Conservation (phyloP, 1,140 invertebrate species). For the Drosophila nebulosa region DNA sequence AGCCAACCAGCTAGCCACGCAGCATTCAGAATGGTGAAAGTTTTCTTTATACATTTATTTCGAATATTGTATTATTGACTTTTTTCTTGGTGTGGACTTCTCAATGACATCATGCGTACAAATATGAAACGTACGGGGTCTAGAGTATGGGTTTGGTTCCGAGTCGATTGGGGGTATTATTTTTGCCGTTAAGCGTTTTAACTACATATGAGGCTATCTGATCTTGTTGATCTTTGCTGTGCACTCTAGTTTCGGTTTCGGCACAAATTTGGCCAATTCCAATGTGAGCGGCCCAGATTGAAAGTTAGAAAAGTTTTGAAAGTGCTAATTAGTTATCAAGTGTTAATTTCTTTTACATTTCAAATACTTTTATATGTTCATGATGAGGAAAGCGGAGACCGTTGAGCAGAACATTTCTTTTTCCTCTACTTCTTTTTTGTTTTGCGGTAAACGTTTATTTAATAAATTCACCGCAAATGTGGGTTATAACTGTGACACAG, state of each 20-base stretch:
- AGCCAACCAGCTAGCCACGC: constrained; percentile 55
- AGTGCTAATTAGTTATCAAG: constrained; percentile 33
- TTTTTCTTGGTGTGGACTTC: constrained; percentile 38
- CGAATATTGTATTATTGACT: constrained; percentile 44
- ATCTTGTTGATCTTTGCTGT: neutral
- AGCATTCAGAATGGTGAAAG: constrained; percentile 74
- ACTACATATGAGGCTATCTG: neutral
- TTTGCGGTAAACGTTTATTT: constrained; percentile 1
- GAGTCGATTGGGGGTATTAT: neutral
- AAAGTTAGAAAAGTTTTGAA: constrained; percentile 30
- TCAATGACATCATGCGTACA: constrained; percentile 46
- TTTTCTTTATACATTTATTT: constrained; percentile 35
- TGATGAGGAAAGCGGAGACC: constrained; percentile 7
- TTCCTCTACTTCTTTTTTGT: neutral
- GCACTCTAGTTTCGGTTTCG: neutral
- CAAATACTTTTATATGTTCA: neutral
- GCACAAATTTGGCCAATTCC: neutral
- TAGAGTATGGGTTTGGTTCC: too few relatives aligned
- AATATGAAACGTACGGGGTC: constrained; percentile 37
- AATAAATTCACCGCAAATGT: constrained; percentile 9
- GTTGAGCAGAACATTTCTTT: neutral
- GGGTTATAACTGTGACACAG: constrained; percentile 10
- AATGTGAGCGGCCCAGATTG: constrained; percentile 1
- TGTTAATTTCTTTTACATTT: constrained; percentile 14
- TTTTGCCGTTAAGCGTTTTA: constrained; percentile 13